Evolutionary conservation across 1,140 invertebrate genomes (phyloP).

Genomic region (Zaprionus ornatus): DNA sequence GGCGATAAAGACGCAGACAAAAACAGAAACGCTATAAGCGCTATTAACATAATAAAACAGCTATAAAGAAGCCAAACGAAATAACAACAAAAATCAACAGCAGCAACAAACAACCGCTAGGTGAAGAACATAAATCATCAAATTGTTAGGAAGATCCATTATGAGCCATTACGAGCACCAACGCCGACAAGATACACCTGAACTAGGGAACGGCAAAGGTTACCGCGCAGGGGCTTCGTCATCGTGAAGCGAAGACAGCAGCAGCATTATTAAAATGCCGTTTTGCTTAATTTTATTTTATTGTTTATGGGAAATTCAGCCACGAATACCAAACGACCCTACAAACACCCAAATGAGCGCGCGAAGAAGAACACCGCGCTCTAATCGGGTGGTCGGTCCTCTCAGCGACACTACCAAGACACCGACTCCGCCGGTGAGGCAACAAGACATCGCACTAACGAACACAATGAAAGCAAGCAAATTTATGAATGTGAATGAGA

Average conservation of each 20-base stretch:
- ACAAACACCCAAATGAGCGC: constrained; percentile 56
- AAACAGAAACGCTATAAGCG: constrained; percentile 56
- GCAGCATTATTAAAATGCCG: constrained; percentile 81
- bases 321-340: constrained; percentile 58
- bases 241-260: constrained; percentile 9
- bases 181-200: constrained; percentile 40
- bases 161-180: constrained; percentile 80
- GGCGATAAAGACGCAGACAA: constrained; percentile 68
- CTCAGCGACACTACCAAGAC: constrained; percentile 8
- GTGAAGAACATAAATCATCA: constrained; percentile 81
- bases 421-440: constrained; percentile 37
- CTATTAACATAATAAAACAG: constrained; percentile 75
- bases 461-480: constrained; percentile 66
- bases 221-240: not conserved
- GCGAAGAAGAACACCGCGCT: constrained; percentile 19
- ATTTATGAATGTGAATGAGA: constrained; percentile 83
- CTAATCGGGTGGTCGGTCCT: constrained; percentile 64
- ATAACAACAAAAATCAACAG: constrained; percentile 18
- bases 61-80: constrained; percentile 66
- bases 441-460: constrained; percentile 53
- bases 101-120: constrained; percentile 69
- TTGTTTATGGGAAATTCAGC: constrained; percentile 75
- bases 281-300: constrained; percentile 83
- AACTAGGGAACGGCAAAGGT: constrained; percentile 12
- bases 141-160: constrained; percentile 83